Evolutionary conservation across 2,888 invertebrate species (phyloP).

Genomic region (Eueremaeus valkanovi): DNA sequence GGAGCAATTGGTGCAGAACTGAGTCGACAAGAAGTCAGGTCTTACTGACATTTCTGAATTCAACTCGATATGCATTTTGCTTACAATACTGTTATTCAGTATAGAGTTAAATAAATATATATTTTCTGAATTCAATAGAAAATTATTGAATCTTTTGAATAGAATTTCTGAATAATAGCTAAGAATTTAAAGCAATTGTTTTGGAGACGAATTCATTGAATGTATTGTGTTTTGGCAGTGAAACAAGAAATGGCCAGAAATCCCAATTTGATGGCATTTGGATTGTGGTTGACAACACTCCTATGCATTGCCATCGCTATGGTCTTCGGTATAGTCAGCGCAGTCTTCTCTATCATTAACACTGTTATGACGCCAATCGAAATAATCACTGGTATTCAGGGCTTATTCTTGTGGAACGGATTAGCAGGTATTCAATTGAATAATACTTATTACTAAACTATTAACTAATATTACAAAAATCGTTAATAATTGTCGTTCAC

Average conservation of each 20-base stretch:
- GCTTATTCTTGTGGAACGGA: slow-evolving; percentile 72
- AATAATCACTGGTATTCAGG: slow-evolving; percentile 63
- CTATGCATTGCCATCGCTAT: slow-evolving; percentile 66
- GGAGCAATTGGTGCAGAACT: slow-evolving; percentile 32
- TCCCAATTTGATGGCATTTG: slow-evolving; percentile 63
- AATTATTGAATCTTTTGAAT: not conserved
- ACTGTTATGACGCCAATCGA: slow-evolving; percentile 70
- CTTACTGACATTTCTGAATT: not conserved
- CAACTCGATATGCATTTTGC: slow-evolving; percentile 20
- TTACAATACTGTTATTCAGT: not conserved
- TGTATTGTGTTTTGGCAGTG: slow-evolving; percentile 55
- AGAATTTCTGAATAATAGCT: not conserved
- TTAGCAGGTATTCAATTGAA: slow-evolving; percentile 62
- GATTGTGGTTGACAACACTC: slow-evolving; percentile 72
- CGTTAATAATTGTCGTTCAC: not conserved
- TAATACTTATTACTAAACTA: not conserved
- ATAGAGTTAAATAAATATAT: not conserved
- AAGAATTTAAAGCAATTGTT: not conserved
- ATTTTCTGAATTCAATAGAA: not conserved
- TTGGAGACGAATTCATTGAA: no score
- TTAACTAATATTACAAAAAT: not conserved
- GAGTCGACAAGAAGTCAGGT: not conserved
- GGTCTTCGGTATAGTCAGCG: slow-evolving; percentile 61
- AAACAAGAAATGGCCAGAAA: slow-evolving; percentile 62
- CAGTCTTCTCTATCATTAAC: slow-evolving; percentile 72